Base-by-base conservation (phyloP, 2,888 invertebrate species). In the Pandemis cinnamomeana region DNA sequence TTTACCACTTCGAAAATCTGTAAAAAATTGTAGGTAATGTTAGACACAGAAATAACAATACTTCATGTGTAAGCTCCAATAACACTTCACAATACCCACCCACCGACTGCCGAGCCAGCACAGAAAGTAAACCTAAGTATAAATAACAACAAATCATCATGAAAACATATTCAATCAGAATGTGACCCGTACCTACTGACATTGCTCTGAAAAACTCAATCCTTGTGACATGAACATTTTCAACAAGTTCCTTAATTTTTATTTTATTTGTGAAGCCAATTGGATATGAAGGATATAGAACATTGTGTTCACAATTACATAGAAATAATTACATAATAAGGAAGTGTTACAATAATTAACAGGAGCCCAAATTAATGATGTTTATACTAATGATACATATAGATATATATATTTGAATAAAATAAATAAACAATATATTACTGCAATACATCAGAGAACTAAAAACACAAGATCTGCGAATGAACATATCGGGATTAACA, bases 1-100 rank as follows among this genome's bases (percentile, higher is more conserved):
- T 92, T 97, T 96, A 78, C 97, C 97, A 89, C 96, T 95, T 87
- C 97, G 95, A 93, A 98, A 98, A 95, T 97, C 98, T 97, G 94
- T 80, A 95, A 95, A 83, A 81, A 83, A 80, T 46, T 36, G 48
- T 66, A 44, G 41, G 11, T 27, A 76, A 73, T 76, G 71, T 80
- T 78, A 78, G 75, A 74, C 78, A 67, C 77, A 77, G 44, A 72
- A 20, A n/a, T 20, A 61, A 62, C 4, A 70, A 75, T 71, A 75
- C 72, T 71, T 63, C 61, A 67, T 75, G 72, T 69, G 76, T 69
- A 44, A 74, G 75, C 68, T 75, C 71, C 71, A 77, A 77, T 73
- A 72, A 72, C 15, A 13, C 27, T 4, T 36, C 27, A 36, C 27
- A 41, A 20, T 2, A 48, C 55, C 41, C 48, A 13, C 48, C 46